phyloP scores from a whole-genome alignment of 2,888 invertebrate genomes.

The Carterocephalus palaemon region DNA sequence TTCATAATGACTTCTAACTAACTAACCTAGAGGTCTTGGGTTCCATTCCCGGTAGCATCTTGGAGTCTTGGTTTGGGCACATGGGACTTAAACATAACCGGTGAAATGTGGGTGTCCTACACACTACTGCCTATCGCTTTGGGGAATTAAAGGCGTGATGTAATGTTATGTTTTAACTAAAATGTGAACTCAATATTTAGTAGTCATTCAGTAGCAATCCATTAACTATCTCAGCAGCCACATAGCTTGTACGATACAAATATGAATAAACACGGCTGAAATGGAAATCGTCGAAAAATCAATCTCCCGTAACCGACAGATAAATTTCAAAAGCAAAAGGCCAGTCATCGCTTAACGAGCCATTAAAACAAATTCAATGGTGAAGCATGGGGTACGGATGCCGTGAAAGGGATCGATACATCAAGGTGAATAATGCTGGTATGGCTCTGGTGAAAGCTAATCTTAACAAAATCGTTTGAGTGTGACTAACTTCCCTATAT shows the following conservation, averaged over 20 bases:
- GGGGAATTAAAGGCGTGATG: too few species aligned
- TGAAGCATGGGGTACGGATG: constrained; percentile 16
- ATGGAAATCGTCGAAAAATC: constrained; percentile 40
- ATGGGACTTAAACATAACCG: too few species aligned
- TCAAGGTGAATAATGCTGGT: constrained; percentile 30
- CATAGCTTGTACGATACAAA: constrained; percentile 2
- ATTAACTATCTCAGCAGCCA: constrained; percentile 3
- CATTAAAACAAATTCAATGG: constrained; percentile 42
- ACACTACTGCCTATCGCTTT: too few species aligned
- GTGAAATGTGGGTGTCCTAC: too few species aligned
- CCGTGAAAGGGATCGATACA: constrained; percentile 33
- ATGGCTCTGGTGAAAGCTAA: constrained; percentile 38
- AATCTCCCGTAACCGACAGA: constrained; percentile 49
- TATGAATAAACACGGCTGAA: constrained; percentile 9
- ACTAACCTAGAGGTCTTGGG: too few species aligned
- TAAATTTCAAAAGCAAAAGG: constrained; percentile 33
- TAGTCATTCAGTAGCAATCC: not conserved
- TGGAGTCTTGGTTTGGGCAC: too few species aligned
- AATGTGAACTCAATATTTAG: not conserved
- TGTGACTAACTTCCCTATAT: constrained; percentile 59
- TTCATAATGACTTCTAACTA: too few species aligned
- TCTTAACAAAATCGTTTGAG: constrained; percentile 51
- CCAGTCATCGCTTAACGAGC: constrained; percentile 40
- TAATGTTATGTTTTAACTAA: too few species aligned
- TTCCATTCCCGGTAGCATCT: too few species aligned